phyloP scores from a whole-genome alignment of 1,140 invertebrate species.

The Gryon sp. region DNA sequence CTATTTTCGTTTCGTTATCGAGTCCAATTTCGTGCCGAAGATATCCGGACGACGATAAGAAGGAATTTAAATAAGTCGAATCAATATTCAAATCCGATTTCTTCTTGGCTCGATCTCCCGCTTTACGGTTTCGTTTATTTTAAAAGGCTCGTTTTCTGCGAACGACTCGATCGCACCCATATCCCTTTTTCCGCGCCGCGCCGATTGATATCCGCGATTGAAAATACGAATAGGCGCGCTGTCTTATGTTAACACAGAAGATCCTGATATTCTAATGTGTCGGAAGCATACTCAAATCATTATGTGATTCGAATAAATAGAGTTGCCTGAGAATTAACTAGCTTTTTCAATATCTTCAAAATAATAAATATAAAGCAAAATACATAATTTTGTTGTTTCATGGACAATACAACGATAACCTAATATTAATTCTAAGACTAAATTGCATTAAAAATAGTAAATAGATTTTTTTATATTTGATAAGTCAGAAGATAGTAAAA shows the following conservation, averaged over 20 bases:
- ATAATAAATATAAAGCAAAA: too few species aligned
- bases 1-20: conserved; percentile 76
- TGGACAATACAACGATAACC: too few species aligned
- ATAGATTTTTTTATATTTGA: too few species aligned
- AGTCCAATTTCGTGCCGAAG: conserved; percentile 76
- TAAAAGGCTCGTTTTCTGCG: conserved; percentile 70
- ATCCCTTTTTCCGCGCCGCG: conserved; percentile 59
- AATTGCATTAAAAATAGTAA: too few species aligned
- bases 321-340: too few species aligned
- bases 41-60: conserved; percentile 75
- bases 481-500: too few species aligned
- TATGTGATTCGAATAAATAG: conserved; percentile 38
- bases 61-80: conserved; percentile 78
- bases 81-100: conserved; percentile 78
- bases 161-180: conserved; percentile 64
- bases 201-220: conserved; percentile 64
- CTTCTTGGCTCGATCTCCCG: conserved; percentile 65
- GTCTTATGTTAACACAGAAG: conserved; percentile 46
- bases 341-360: too few species aligned
- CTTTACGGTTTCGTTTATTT: conserved; percentile 73
- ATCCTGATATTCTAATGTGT: conserved; percentile 50
- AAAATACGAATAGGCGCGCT: conserved; percentile 50
- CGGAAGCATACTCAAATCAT: conserved; percentile 15
- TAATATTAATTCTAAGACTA: too few species aligned
- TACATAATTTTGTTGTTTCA: too few species aligned